Evolutionary conservation across 1,140 invertebrate genomes (phyloP), one percentile per base, ranked within the genome.

Genomic region (Sarcophaga peregrina): DNA sequence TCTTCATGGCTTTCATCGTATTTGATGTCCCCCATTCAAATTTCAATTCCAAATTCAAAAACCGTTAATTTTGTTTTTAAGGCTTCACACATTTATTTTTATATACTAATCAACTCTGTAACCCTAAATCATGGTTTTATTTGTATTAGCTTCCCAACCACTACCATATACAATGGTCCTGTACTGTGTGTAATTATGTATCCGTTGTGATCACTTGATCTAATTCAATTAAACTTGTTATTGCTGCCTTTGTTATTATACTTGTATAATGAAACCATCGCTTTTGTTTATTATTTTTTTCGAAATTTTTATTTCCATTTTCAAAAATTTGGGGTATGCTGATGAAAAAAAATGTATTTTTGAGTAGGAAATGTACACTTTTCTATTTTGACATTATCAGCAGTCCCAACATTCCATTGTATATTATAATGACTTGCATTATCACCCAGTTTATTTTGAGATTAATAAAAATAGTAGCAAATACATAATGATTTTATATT

Each of bases 311-410:
- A 82, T 82, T 54, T 83, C 74, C 48, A 78, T 72, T 82, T 84
- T 37, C 4, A 37, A 37, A 5, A 20, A 68, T 68, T 68, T 68
- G 62, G 17, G 17, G n/a, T 52, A 48, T 82, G 82, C 80, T 89
- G 86, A 89, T 89, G 87, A 89, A 86, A 85, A 89, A 88, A 83
- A 89, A 89, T 89, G 87, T 86, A 83, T 88, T 89, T 89, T 89
- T 89, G 87, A 89, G 87, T 89, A 89, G 87, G 87, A 89, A 89
- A 87, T 87, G 87, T 62, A 50, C 74, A 83, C 54, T 80, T 80
- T 68, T 62, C 46, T 17, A 68, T 68, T 68, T 9, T 68, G 62
- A 68, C 62, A 68, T 46, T n/a, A 20, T 13, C 47, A 75, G 1
- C 15, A 6, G 45, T 17, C n/a, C 46, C 13, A 46, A 15, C 37